These are phyloP conservation scores for Patella pellucida DNA, from an alignment of 2,888 invertebrate species.

Conservation along the genomic window DNA sequence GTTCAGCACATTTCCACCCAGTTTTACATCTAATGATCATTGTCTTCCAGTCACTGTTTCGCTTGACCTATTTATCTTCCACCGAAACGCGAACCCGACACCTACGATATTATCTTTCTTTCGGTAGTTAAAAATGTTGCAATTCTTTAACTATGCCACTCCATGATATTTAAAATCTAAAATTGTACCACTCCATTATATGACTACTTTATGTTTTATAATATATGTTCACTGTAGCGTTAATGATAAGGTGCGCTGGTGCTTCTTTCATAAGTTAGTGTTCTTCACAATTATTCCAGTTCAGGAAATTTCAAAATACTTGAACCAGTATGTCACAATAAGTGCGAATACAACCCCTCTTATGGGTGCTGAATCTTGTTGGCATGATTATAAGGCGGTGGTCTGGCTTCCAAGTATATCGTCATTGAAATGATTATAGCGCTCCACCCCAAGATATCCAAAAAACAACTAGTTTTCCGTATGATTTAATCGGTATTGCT, in stretches of 20 bases:
- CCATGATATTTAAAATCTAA: too few relatives aligned
- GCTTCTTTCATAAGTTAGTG: not conserved
- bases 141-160: too few relatives aligned
- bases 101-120: too few relatives aligned
- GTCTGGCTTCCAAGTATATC: too few relatives aligned
- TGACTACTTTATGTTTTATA: too few relatives aligned
- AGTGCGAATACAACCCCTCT: not conserved
- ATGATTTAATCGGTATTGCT: constrained; percentile 1
- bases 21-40: not conserved
- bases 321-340: not conserved
- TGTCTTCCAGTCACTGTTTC: not conserved
- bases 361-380: not conserved
- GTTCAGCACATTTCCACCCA: not conserved
- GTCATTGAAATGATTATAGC: not conserved
- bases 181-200: too few relatives aligned
- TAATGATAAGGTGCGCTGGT: not conserved
- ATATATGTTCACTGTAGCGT: too few relatives aligned
- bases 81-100: not conserved
- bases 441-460: not conserved
- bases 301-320: not conserved
- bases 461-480: not conserved
- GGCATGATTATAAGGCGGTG: not conserved
- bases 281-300: not conserved
- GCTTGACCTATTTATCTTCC: constrained; percentile 6
- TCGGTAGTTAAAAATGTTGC: too few relatives aligned